These are phyloP conservation scores for Dicycla oo DNA, from an alignment of 2,888 invertebrate species.

Conservation along the genomic window DNA sequence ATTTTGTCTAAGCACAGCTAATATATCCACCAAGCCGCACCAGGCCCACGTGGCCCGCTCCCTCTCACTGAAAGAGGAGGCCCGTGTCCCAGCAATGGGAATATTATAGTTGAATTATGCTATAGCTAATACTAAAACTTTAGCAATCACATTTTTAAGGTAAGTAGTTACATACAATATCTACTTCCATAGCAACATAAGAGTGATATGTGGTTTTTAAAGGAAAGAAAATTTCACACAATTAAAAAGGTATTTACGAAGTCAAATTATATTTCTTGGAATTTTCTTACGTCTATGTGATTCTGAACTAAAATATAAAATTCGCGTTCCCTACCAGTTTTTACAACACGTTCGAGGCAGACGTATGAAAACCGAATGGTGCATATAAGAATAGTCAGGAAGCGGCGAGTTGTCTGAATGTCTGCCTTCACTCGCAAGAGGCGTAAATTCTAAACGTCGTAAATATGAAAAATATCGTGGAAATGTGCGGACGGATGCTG, in stretches of 20 bases:
- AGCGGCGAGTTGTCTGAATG: slow-evolving; percentile 58
- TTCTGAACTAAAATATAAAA: slow-evolving; percentile 27
- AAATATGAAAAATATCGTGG: slow-evolving; percentile 86
- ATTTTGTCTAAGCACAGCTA: not conserved
- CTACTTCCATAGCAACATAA: too few species aligned
- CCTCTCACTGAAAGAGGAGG: too few species aligned
- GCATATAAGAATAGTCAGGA: slow-evolving; percentile 67
- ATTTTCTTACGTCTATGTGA: slow-evolving; percentile 1
- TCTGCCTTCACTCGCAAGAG: slow-evolving; percentile 72
- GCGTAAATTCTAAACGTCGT: slow-evolving; percentile 87
- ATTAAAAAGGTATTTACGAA: not conserved
- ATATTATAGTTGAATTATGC: too few species aligned
- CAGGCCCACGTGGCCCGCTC: too few species aligned
- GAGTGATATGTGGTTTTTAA: too few species aligned
- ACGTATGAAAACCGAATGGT: slow-evolving; percentile 49
- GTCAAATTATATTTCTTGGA: not conserved
- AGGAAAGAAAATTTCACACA: too few species aligned
- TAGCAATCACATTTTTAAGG: not conserved
- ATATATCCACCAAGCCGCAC: too few species aligned
- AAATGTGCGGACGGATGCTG: slow-evolving; percentile 72
- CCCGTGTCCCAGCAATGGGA: too few species aligned
- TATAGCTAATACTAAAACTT: too few species aligned
- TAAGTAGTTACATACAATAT: not conserved
- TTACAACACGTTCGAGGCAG: slow-evolving; percentile 43
- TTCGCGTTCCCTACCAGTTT: slow-evolving; percentile 56